Conservation (phyloP, 2,113 vertebrate genomes). For the Dipodomys spectabilis region DNA sequence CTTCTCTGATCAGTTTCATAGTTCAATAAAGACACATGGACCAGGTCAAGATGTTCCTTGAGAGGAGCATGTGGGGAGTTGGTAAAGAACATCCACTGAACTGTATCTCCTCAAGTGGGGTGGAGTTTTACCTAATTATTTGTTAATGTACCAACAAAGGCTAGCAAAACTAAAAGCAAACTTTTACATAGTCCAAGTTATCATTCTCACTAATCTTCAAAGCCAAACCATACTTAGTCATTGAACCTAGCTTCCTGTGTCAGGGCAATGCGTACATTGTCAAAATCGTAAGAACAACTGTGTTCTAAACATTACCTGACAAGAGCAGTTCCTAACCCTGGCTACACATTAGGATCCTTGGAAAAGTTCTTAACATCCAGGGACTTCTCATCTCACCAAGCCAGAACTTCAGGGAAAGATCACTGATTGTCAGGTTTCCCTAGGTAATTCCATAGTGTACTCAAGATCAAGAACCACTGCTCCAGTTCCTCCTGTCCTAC, state of each 20-base stretch:
- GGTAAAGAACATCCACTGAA: neutral
- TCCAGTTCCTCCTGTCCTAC: neutral
- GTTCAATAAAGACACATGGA: neutral
- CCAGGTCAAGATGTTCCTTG: neutral
- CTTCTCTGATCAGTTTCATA: slow-evolving; percentile 7
- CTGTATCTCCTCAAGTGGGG: neutral
- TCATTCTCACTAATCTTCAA: neutral
- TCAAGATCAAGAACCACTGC: slow-evolving; percentile 1
- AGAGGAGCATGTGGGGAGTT: neutral
- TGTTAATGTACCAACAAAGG: neutral
- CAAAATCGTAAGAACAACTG: neutral
- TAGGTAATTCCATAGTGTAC: neutral
- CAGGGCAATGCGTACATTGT: neutral
- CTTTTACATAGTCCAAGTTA: neutral
- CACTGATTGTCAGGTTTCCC: neutral
- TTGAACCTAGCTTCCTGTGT: neutral
- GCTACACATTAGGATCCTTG: neutral
- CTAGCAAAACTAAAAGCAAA: neutral
- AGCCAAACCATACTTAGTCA: neutral
- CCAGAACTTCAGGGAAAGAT: neutral
- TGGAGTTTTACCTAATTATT: neutral
- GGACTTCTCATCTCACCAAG: neutral
- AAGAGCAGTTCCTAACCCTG: neutral
- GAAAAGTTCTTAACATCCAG: neutral
- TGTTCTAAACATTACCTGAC: neutral